phyloP scores from a whole-genome alignment of 2,113 vertebrate genomes.

The Python bivittatus region DNA sequence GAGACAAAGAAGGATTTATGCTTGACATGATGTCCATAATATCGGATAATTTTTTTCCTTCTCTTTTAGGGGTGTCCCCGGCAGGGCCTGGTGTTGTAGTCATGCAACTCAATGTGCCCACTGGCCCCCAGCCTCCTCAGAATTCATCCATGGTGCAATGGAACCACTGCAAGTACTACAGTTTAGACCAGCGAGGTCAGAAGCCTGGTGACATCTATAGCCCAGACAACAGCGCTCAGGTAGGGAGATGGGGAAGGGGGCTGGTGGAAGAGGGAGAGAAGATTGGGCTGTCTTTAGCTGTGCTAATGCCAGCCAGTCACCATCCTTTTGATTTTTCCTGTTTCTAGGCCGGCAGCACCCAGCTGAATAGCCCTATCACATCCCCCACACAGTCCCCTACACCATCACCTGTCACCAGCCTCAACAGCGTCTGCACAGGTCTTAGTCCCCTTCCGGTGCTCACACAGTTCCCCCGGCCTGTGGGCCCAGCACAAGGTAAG shows the following conservation, averaged over 20 bases:
- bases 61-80: conserved; percentile 85
- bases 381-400: conserved; percentile 95
- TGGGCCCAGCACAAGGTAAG: conserved; percentile 91
- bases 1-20: neutral
- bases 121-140: conserved; percentile 83
- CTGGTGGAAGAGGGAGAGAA: neutral
- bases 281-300: neutral
- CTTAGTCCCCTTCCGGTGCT: conserved; percentile 92
- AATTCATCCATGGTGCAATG: conserved; percentile 93
- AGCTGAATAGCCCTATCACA: conserved; percentile 89
- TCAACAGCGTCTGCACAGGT: conserved; percentile 90
- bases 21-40: too few relatives aligned
- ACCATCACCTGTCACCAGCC: conserved; percentile 89
- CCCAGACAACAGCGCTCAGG: conserved; percentile 87
- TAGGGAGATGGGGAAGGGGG: conserved; percentile 52
- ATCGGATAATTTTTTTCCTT: neutral
- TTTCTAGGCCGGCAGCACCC: conserved; percentile 80
- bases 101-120: conserved; percentile 97
- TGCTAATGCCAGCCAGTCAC: neutral
- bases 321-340: neutral
- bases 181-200: conserved; percentile 90
- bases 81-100: conserved; percentile 92
- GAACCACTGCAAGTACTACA: conserved; percentile 99
- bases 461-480: conserved; percentile 89
- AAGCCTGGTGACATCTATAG: conserved; percentile 92